Evolutionary conservation across 2,113 vertebrate genomes (phyloP), one percentile per base, ranked within the genome.

Genomic region (Manacus vitellinus): DNA sequence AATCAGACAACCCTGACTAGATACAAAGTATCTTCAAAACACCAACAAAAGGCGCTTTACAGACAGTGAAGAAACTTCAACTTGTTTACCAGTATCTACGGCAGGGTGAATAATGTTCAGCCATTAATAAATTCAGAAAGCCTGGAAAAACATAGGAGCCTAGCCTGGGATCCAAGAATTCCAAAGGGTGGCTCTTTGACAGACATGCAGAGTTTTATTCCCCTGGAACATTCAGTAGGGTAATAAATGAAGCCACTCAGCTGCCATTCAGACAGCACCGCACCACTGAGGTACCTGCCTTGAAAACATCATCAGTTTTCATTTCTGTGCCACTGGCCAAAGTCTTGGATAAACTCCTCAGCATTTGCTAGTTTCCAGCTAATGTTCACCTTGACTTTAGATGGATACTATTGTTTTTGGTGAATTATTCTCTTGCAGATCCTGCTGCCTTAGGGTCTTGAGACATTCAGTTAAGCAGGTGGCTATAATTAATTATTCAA

Each of bases 401-500:
- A 96, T 37, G 49, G 76, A 89, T 88, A 9, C 61, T 73, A 49
- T 63, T 91, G 86, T 54, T 95, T 85, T 81, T 54, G 79, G 83
- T 70, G 61, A 92, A 43, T 80, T 94, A 85, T 51, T 89, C 70
- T 78, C 55, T 87, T 66, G 31, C 51, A 93, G 66, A 82, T 74
- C 65, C 77, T 73, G 51, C 59, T 96, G 95, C 94, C 96, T 96
- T 77, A 97, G 88, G 95, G 82, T 94, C 95, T 96, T 85, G 71
- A 92, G 21, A 72, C 22, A 39, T 33, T 77, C 55, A 1, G 3
- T 86, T 93, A 95, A 97, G 96, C 94, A 98, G 94, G 96, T 97
- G 96, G 96, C 92, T 95, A 70, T 54, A 87, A 72, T 94, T 89
- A 96, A 96, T 96, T 92, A 97, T 97, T 96, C 87, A 97, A 68